Base-by-base conservation (phyloP, 2,113 vertebrate genomes). In the Bostrychus sinensis region DNA sequence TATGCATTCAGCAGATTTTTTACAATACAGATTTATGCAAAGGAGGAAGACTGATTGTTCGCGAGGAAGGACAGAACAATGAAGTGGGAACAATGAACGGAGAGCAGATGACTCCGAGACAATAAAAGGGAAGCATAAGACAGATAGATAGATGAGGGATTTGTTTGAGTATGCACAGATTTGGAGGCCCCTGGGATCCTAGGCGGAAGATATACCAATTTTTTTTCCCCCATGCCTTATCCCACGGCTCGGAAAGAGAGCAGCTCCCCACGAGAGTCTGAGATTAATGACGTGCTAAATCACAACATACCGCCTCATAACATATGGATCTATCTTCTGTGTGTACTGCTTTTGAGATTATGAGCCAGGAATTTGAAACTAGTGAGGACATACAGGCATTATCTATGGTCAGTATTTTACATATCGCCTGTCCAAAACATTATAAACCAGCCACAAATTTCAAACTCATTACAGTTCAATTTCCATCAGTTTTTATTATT, bases 211-310 rank as follows among this genome's bases (percentile, higher is more conserved):
- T 72, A 64, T 62, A 53, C 42, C 19, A 17, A 62, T 39, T 62
- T 72, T 55, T 70, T 55, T 65, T 67, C 23, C 7, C 7, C n/a
- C 19, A 8, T 41, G 16, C 36, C 32, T 80, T 60, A 39, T 79
- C 75, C 63, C 13, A 17, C 48, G 53, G 45, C 48, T 28, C 25
- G 5, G 74, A 55, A 34, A 60, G 28, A 25, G 32, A 78, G 68
- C 39, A 34, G 62, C 51, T 77, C 39, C 71, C 78, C 69, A 17
- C 30, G 80, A 80, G 72, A 80, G 62, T 22, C 36, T 26, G 68
- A 81, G 81, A 84, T 84, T 86, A 80, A 84, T 69, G 80, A 62
- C 10, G 20, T 72, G 70, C 77, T 80, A 67, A 76, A 70, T 73
- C 75, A 25, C 62, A 78, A 56, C 64, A 75, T 42, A 54, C 53